Evolutionary conservation across 2,797 vertebrate genomes (phyloP), one percentile per base, ranked within the genome.

Genomic region (Pitangus sulphuratus): DNA sequence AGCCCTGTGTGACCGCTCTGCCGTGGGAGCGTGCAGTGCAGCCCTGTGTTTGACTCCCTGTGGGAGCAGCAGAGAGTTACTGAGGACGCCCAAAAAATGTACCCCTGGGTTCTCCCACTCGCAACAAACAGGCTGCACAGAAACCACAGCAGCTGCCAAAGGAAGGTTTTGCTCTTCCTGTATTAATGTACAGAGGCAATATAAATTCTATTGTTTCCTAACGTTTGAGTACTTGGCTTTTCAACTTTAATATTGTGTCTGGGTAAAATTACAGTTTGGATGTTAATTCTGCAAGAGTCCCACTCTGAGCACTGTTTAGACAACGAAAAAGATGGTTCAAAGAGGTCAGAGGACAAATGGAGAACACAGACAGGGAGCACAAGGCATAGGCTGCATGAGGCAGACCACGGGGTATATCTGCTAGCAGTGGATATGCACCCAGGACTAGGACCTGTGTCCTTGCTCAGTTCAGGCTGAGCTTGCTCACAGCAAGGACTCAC

Each of bases 1-100:
- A 79, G 31, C 25, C 44, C 35, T n/a, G 18, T 1, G 1, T 39
- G 47, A 56, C 37, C 4, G 2, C 17, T 92, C 74, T 69, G 65
- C 18, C 0, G 0, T 24, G 39, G 51, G 70, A 70, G 4, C 0
- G 0, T 26, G 31, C 0, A 2, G 16, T 44, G 33, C 19, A 0
- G 0, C 18, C 12, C 57, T 15, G 28, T 58, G 17, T 58, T 62
- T 28, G 5, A 57, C 26, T 54, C 21, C 50, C 30, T 40, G 2
- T 12, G 16, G 65, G 35, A 90, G 48, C 42, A 69, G 35, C 5
- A 13, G 26, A 24, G 64, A 10, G 6, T n/a, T 82, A 35, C 21
- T 1, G 2, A 93, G 44, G 48, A n/a, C 18, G 30, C 18, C 25
- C 48, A 56, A 48, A 90, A 93, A 61, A 20, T 0, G 1, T 18